These are phyloP conservation scores for Rotaria magnacalcarata DNA, from an alignment of 2,888 invertebrate genomes.

Conservation along the genomic window DNA sequence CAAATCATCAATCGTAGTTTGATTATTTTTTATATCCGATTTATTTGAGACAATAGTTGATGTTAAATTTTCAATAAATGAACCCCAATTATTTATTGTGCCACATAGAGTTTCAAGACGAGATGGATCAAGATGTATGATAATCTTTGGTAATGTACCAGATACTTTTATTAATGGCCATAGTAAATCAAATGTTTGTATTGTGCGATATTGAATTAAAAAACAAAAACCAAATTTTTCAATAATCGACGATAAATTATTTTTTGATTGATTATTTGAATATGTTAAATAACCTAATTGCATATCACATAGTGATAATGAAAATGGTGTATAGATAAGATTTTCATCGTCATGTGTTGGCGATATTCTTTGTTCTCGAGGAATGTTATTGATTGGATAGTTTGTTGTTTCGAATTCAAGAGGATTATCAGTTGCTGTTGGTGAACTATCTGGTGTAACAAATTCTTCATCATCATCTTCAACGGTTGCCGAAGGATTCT, in stretches of 20 bases:
- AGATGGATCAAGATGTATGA: constrained; percentile 10
- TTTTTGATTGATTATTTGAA: background rate
- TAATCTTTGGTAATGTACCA: background rate
- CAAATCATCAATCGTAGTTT: background rate
- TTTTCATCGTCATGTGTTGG: background rate
- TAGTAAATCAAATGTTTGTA: background rate
- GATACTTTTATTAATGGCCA: constrained; percentile 14
- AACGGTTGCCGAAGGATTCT: background rate
- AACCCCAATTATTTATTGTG: constrained; percentile 20
- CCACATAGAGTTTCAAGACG: constrained; percentile 24
- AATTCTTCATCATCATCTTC: constrained; percentile 15
- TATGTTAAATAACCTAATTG: background rate
- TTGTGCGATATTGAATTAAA: background rate
- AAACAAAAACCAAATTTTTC: constrained; percentile 32
- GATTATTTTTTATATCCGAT: background rate
- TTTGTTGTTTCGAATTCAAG: background rate
- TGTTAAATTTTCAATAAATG: constrained; percentile 2
- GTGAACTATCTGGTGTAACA: constrained; percentile 7
- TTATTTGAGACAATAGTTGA: background rate
- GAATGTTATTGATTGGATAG: background rate
- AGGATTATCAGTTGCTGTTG: background rate
- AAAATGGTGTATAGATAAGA: constrained; percentile 4
- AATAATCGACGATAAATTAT: background rate
- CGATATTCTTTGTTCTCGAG: background rate
- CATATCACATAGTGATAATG: constrained; percentile 33